Base-by-base conservation (phyloP, 2,888 invertebrate species). In the Cancer borealis region DNA sequence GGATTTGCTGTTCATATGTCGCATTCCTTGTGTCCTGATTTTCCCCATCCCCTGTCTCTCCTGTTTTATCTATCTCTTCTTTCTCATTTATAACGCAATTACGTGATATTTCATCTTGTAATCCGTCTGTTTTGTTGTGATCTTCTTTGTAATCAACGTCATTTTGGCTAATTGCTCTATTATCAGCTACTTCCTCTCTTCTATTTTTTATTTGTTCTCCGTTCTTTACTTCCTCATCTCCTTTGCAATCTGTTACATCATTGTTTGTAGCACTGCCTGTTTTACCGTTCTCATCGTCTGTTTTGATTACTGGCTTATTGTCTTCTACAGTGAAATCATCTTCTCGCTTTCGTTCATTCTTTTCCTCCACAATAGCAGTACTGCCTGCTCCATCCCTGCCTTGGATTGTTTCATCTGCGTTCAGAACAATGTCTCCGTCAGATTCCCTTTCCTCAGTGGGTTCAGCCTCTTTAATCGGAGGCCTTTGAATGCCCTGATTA, bases 181-280 rank as follows among this genome's bases (percentile, higher is more conserved):
- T 49, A 91, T 60, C 21, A 30, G 5, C 30, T 91, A 30, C 91
- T 30, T 60, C 54, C 60, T 91, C 60, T 39, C 60, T 39, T 91
- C 54, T 60, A 39, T 60, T 92, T 60, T 92, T 54, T 54, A 46
- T 26, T 47, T 73, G 45, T 79, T 92, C 84, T 14, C 26, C 39
- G 39, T 39, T 39, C 49, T 46, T 26, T 26, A 26, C n/a, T 84
- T 84, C 30, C 39, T 92, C 46, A 17, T 2, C 84, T 92, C 30
- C 84, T 26, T 30, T n/a, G 46, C 60, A 45, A 39, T 14, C 26
- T 54, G 54, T 8, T n/a, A 8, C 26, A 54, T 47, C 89, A 89
- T 47, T 54, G 54, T 54, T 5, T 88, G 88, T 30, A 88, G 10
- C 88, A 21, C 54, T 30, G 46, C 5, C 47, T 39, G 84, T 84